phyloP scores from a whole-genome alignment of 2,888 invertebrate species.

The Ypsolopha sequella region DNA sequence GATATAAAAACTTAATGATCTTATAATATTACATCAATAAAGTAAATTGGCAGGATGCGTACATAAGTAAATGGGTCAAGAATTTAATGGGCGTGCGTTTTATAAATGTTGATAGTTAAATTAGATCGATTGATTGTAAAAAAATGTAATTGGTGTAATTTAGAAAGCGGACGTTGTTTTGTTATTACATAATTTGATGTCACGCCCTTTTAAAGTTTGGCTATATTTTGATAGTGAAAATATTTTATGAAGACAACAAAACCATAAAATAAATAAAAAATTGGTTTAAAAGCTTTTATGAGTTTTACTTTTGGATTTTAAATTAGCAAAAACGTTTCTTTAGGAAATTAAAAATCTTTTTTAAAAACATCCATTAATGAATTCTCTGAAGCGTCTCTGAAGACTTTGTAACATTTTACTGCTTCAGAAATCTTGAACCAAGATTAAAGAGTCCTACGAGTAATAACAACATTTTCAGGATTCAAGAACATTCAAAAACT shows the following conservation, averaged over 20 bases:
- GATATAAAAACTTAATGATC: constrained; percentile 60
- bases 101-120: constrained; percentile 1
- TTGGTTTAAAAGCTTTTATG: background rate
- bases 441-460: too few species aligned
- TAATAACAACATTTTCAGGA: too few species aligned
- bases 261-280: background rate
- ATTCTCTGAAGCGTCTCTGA: too few species aligned
- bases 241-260: background rate
- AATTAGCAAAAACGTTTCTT: background rate
- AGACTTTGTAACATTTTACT: too few species aligned
- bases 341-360: constrained; percentile 3
- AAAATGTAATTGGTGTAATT: background rate
- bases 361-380: too few species aligned
- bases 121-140: constrained; percentile 1
- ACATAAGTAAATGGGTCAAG: constrained; percentile 51
- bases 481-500: too few species aligned
- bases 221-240: background rate
- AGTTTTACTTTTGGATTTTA: background rate
- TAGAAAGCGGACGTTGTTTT: too few species aligned
- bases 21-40: constrained; percentile 62
- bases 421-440: too few species aligned
- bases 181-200: too few species aligned
- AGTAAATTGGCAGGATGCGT: constrained; percentile 63
- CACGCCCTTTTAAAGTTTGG: too few species aligned
- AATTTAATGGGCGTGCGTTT: constrained; percentile 27